Base-by-base conservation (phyloP, 2,888 invertebrate genomes). In the Panopea generosa region DNA sequence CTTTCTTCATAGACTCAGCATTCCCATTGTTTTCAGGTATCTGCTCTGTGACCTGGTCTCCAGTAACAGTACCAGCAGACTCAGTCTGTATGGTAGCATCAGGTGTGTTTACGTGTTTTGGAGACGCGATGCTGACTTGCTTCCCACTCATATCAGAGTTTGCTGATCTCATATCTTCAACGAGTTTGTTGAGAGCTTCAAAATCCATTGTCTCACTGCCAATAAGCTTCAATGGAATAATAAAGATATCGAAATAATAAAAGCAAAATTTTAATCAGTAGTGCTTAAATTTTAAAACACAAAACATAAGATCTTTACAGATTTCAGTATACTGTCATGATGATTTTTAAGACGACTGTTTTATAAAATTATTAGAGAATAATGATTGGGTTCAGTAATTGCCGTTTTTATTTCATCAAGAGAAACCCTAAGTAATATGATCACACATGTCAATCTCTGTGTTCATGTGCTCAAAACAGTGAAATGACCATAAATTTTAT, bases 201-300 rank as follows among this genome's bases (percentile, higher is more conserved):
- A 63, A 53, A 16, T 63, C 63, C 63, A 53, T 52, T 20, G 63
- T 63, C 18, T 53, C 53, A 63, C 53, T 63, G 1, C 63, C 27
- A n/a, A 6, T 16, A 26, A 43, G 38, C 63, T 63, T 29, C 11
- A 50, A 60, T n/a, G 7, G n/a, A 14, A 18, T 49, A 7, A 7
- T 18, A 49, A 49, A 49, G 9, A 40, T 14, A 9, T 11, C 9
- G 40, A 9, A 14, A 14, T 40, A 9, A 14, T 40, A 40, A 47
- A n/a, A n/a, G n/a, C n/a, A n/a, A n/a, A n/a, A n/a, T n/a, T n/a
- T n/a, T n/a, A n/a, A n/a, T n/a, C n/a, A n/a, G n/a, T n/a, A n/a
- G n/a, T n/a, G n/a, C n/a, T n/a, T n/a, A n/a, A n/a, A n/a, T n/a
- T n/a, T n/a, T n/a, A n/a, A n/a, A n/a, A n/a, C n/a, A n/a, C n/a